Evolutionary conservation across 2,888 invertebrate genomes (phyloP), one percentile per base, ranked within the genome.

Genomic region (Syrphus vitripennis): DNA sequence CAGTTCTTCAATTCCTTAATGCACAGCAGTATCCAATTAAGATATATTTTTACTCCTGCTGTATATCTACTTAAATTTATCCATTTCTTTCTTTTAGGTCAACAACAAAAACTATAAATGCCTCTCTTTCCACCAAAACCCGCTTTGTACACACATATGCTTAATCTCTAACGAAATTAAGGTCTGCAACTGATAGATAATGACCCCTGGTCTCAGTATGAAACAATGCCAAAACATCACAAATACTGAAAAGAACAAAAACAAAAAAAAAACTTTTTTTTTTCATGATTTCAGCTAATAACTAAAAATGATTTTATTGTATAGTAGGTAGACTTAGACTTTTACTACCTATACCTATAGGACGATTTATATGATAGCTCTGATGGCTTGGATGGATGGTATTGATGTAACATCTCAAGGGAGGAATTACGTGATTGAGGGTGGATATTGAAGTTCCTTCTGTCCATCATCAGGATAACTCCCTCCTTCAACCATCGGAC

Each of bases 281-380:
- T 55, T 86, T 63, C 86, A 82, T 82, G 86, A 86, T 82, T 82
- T 77, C 74, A 65, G 82, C 82, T 86, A 86, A 86, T 86, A 86
- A 86, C 86, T 78, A 86, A 86, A 86, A 86, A 86, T 86, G 82
- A 86, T 86, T 86, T 86, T 82, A 86, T 78, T 86, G 82, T 82
- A 86, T 78, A 82, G 82, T 74, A 65, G 34, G 24, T 50, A n/a
- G n/a, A n/a, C n/a, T n/a, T 50, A 9, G 48, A 24, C 19, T n/a
- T n/a, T n/a, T n/a, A n/a, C n/a, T n/a, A n/a, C n/a, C n/a, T 48
- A 31, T 16, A 34, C 4, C 10, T 12, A 2, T n/a, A 29, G 16
- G 55, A 55, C 53, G 24, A n/a, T 61, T 29, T 42, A 29, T 63
- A 26, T 42, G 69, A 34, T 50, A 65, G 42, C 48, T 74, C 67